phyloP scores from a whole-genome alignment of 2,113 vertebrate genomes.

The Jaculus jaculus region DNA sequence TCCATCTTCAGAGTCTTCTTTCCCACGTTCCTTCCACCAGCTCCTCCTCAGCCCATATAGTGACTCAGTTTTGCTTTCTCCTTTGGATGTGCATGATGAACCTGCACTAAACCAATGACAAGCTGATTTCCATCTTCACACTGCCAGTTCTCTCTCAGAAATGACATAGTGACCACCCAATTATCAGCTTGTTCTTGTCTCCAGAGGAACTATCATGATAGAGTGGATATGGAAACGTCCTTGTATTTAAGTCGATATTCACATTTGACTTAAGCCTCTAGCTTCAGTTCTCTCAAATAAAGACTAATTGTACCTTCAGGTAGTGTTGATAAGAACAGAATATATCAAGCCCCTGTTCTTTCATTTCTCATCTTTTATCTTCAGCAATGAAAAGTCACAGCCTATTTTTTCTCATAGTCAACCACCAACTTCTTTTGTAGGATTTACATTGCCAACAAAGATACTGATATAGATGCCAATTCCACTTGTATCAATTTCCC shows the following conservation, averaged over 20 bases:
- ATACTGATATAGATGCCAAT: not conserved
- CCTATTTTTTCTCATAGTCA: not conserved
- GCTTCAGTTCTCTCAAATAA: not conserved
- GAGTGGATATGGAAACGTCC: not conserved
- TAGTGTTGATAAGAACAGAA: not conserved
- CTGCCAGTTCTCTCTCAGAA: not conserved
- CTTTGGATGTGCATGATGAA: not conserved
- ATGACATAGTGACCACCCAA: not conserved
- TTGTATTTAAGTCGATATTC: not conserved
- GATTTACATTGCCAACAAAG: not conserved
- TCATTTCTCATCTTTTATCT: not conserved
- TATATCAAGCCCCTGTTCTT: not conserved
- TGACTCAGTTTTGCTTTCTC: not conserved
- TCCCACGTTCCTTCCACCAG: rapidly evolving
- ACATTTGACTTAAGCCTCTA: not conserved
- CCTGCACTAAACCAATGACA: not conserved
- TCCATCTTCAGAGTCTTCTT: not conserved
- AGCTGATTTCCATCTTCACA: not conserved
- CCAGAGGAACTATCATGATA: not conserved
- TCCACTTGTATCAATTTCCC: not conserved
- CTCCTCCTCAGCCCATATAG: rapidly evolving
- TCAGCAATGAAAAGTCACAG: not conserved
- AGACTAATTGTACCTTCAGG: not conserved
- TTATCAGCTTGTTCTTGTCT: not conserved
- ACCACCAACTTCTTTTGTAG: not conserved